Evolutionary conservation across 2,888 invertebrate species (phyloP).

Genomic region (Fabriciana adippe): DNA sequence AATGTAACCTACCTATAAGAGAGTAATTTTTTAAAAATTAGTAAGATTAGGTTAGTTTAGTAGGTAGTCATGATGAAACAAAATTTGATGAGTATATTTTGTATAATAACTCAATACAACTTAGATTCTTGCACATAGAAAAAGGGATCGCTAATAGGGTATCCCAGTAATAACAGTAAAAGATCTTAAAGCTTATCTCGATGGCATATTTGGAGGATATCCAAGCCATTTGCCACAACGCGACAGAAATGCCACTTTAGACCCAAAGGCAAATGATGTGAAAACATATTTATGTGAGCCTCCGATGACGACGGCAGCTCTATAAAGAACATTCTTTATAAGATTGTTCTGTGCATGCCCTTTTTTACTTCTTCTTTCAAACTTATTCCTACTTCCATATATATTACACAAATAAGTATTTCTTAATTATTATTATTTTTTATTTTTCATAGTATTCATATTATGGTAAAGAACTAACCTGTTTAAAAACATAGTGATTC

Average conservation of each 20-base stretch:
- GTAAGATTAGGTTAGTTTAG: too few relatives aligned
- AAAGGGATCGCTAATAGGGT: slow-evolving; percentile 27
- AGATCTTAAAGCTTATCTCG: slow-evolving; percentile 70
- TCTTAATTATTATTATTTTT: too few relatives aligned
- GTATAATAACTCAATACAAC: background rate
- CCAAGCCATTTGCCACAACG: slow-evolving; percentile 74
- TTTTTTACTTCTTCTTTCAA: slow-evolving; percentile 8
- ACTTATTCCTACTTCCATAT: background rate
- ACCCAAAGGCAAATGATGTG: slow-evolving; percentile 72
- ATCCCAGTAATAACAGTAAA: slow-evolving; percentile 43
- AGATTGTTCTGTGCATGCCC: slow-evolving; percentile 11
- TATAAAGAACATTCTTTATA: slow-evolving; percentile 24
- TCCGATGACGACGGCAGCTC: slow-evolving; percentile 28
- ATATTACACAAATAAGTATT: background rate
- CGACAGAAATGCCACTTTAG: slow-evolving; percentile 68
- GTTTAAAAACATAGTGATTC: too few relatives aligned
- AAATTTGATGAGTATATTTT: background rate
- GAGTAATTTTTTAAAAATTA: too few relatives aligned
- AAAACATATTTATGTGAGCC: slow-evolving; percentile 58
- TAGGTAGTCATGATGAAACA: too few relatives aligned
- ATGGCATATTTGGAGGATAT: slow-evolving; percentile 63
- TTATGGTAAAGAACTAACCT: too few relatives aligned
- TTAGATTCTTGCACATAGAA: slow-evolving; percentile 11
- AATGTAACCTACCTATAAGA: too few relatives aligned
- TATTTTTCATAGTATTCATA: too few relatives aligned